phyloP scores from a whole-genome alignment of 2,113 vertebrate genomes.

The Pelodiscus sinensis region DNA sequence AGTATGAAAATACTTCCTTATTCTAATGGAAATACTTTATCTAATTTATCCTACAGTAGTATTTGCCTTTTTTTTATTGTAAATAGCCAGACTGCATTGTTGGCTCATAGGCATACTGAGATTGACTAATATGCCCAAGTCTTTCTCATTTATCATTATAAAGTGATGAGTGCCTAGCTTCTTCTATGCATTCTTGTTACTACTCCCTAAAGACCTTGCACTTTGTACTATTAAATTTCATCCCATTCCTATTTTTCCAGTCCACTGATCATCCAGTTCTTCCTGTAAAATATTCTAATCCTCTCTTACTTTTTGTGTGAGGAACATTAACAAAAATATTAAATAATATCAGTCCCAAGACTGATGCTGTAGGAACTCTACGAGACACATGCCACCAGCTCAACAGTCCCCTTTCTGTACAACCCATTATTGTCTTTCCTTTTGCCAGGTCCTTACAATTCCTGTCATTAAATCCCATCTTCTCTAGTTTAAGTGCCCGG shows the following conservation, averaged over 20 bases:
- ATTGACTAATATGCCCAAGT: too few species aligned
- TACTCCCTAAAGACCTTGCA: background rate
- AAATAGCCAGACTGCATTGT: too few species aligned
- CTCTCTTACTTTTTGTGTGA: background rate
- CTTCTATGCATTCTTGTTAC: background rate
- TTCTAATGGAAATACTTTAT: too few species aligned
- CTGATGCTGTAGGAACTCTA: background rate
- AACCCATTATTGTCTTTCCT: background rate
- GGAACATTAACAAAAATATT: background rate
- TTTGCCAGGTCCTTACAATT: background rate
- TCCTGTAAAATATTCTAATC: background rate
- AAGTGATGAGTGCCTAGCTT: background rate
- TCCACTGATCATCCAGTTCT: background rate
- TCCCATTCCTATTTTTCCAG: background rate
- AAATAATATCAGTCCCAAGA: background rate
- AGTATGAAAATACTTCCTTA: too few species aligned
- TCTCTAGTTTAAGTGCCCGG: background rate
- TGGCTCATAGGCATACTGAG: background rate
- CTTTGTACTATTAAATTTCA: background rate
- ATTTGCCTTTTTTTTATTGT: too few species aligned
- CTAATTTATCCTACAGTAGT: too few species aligned
- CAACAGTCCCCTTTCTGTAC: background rate
- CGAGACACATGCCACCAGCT: background rate
- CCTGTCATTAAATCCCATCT: background rate
- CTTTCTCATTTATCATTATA: too few species aligned